These are phyloP conservation scores for Leptothorax acervorum DNA, from an alignment of 2,888 invertebrate genomes.

Conservation along the genomic window DNA sequence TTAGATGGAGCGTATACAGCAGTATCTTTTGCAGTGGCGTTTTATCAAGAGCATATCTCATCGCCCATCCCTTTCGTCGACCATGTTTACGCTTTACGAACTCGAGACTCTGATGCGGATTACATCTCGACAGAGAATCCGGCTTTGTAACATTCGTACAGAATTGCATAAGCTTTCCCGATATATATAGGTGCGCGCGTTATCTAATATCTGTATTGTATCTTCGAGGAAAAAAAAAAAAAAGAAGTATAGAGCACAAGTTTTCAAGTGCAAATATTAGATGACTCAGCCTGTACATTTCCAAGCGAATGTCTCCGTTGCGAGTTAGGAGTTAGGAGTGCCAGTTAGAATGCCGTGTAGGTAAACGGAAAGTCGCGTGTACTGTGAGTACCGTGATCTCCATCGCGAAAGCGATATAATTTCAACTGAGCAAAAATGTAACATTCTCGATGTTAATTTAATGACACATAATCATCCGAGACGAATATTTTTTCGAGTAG, in stretches of 20 bases:
- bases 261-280: not conserved
- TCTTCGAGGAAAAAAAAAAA: not conserved
- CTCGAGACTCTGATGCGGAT: not conserved
- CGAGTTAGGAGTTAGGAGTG: not conserved
- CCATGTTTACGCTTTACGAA: no score
- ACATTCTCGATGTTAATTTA: constrained; percentile 17
- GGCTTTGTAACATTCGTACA: not conserved
- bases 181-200: not conserved
- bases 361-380: not conserved
- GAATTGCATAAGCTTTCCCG: not conserved
- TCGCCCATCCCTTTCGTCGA: not conserved
- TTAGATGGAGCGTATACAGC: not conserved
- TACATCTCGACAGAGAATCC: not conserved
- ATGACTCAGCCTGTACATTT: constrained; percentile 2
- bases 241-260: not conserved
- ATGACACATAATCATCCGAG: constrained; percentile 12
- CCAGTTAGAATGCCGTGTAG: not conserved
- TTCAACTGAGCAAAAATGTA: not conserved
- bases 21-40: not conserved
- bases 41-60: not conserved
- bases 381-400: not conserved
- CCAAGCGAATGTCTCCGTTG: not conserved
- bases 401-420: constrained; percentile 7
- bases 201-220: not conserved
- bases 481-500: not conserved